Conservation (phyloP, 2,888 invertebrate species). For the Xylocampa areola region DNA sequence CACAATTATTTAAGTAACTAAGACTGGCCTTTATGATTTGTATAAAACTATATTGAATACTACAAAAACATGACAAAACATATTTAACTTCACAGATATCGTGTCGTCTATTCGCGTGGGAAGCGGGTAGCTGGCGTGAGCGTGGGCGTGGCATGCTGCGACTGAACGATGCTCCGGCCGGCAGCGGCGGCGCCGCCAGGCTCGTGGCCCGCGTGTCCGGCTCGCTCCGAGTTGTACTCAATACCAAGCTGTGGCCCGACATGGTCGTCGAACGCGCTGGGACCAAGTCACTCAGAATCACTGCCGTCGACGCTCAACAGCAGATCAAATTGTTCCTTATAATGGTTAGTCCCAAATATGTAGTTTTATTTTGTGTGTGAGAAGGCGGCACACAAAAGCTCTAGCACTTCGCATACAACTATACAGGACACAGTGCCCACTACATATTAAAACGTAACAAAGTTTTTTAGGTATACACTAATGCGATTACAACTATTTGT, state of each 20-base stretch:
- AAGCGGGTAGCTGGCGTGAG: constrained; percentile 96
- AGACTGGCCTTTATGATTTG: too few relatives aligned
- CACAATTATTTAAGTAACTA: too few relatives aligned
- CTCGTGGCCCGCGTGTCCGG: constrained; percentile 97
- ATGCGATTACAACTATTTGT: too few relatives aligned
- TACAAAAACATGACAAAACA: too few relatives aligned
- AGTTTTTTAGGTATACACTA: too few relatives aligned
- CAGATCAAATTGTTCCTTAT: constrained; percentile 96
- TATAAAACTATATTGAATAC: too few relatives aligned
- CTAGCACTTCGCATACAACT: too few relatives aligned
- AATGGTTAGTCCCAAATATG: constrained; percentile 93
- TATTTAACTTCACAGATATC: constrained; percentile 88
- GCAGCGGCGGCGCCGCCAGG: constrained; percentile 86
- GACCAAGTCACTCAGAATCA: constrained; percentile 95
- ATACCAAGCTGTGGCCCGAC: constrained; percentile 97
- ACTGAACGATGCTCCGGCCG: constrained; percentile 93
- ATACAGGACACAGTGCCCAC: too few relatives aligned
- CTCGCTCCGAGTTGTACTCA: constrained; percentile 96
- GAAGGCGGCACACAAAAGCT: neutral
- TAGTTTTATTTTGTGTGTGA: too few relatives aligned
- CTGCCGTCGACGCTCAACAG: constrained; percentile 95
- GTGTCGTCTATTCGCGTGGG: constrained; percentile 97
- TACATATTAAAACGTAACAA: too few relatives aligned
- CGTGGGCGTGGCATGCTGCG: constrained; percentile 96
- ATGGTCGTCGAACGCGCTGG: constrained; percentile 97